These are phyloP conservation scores for Nannospalax galili DNA, from an alignment of 2,113 vertebrate species.

Conservation along the genomic window DNA sequence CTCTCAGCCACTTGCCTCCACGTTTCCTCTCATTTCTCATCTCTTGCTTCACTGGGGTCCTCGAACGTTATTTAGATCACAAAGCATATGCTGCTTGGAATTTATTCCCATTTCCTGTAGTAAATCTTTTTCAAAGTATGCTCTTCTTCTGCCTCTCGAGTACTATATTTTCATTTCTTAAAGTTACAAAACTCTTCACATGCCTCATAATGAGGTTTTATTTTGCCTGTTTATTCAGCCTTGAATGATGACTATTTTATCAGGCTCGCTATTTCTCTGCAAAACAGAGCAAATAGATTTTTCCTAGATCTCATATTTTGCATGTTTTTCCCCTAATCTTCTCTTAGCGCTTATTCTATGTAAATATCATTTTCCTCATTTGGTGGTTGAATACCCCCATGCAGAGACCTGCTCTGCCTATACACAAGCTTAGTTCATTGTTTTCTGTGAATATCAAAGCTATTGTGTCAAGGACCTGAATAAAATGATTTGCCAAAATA, in stretches of 20 bases:
- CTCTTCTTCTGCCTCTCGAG: slow-evolving; percentile 67
- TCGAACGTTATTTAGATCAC: slow-evolving; percentile 71
- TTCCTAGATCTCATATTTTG: slow-evolving; percentile 4
- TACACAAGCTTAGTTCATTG: not conserved
- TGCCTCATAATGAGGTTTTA: slow-evolving; percentile 68
- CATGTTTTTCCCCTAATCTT: not conserved
- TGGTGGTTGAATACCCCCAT: not conserved
- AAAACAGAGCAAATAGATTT: slow-evolving; percentile 51
- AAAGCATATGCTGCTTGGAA: slow-evolving; percentile 75
- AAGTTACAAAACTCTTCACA: slow-evolving; percentile 69
- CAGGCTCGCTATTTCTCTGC: slow-evolving; percentile 55
- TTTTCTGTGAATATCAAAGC: not conserved
- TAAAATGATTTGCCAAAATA: not conserved
- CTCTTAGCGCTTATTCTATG: not conserved
- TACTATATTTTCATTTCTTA: slow-evolving; percentile 74
- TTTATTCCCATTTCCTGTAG: slow-evolving; percentile 69
- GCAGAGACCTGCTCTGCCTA: not conserved
- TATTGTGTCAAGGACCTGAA: not conserved
- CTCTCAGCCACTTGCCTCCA: not conserved
- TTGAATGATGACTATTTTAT: slow-evolving; percentile 73
- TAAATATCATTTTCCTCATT: not conserved
- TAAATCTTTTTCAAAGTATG: slow-evolving; percentile 74
- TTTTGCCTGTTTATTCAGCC: slow-evolving; percentile 72
- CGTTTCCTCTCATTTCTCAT: slow-evolving; percentile 57
- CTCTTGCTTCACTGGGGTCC: slow-evolving; percentile 66